Evolutionary conservation across 2,113 vertebrate species (phyloP), one percentile per base, ranked within the genome.

Genomic region (Chinchilla lanigera): DNA sequence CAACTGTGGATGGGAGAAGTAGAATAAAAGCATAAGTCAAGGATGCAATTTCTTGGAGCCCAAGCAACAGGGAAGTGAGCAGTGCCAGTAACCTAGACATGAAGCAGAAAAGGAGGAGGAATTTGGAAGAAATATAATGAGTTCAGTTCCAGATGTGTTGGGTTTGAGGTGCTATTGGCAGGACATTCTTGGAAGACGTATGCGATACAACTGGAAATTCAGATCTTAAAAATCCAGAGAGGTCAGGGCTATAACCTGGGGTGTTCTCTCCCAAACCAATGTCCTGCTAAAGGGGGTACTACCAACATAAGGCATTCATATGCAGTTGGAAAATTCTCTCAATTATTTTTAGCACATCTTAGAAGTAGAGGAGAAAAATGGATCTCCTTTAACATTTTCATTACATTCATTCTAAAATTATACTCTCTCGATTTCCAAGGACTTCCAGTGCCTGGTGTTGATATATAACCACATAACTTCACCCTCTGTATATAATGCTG

Each of bases 331-430:
- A 97, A 93, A 85, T 88, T 82, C 58, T 87, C 69, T 60, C 65
- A 81, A 82, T 97, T 95, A 95, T 93, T 90, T 96, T 96, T 83
- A 96, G 94, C 58, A 81, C 81, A 78, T 87, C 93, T 61, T 58
- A 95, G 90, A 60, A 44, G 89, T 91, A 93, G 75, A 88, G 50
- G 78, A 93, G 96, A 93, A 95, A 97, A 96, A 92, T 92, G 93
- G 96, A 95, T 96, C 75, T 78, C 88, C 94, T 71, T 90, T 88
- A 89, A 95, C 93, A 82, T 96, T 92, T 94, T 97, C 89, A 92
- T 97, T 96, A 95, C 35, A 0, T 95, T 98, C 96, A 97, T 97
- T 95, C 98, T 97, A 98, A 98, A 98, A 95, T 98, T 97, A 96
- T 94, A 92, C 97, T 77, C 89, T 94, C 93, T 90, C 89, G 69